Percentiles rank a stretch among this genome's conserved stretches.
Conservation (phyloP, 2,113 vertebrate genomes). For the Malaclemys terrapin region DNA sequence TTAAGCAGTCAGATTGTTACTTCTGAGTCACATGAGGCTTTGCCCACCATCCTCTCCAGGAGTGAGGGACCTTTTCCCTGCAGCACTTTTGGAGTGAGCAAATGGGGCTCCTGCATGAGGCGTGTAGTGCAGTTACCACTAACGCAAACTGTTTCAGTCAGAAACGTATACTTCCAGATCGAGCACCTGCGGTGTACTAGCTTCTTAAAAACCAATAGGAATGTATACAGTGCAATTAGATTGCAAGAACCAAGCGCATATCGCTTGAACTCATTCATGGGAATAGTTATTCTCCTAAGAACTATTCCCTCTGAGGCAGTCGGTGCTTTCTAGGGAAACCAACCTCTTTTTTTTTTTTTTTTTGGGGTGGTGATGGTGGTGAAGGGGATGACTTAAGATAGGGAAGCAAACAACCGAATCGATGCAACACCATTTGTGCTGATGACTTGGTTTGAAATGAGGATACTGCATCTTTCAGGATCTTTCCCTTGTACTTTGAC, state of each 20-base stretch:
- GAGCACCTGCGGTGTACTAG: neutral
- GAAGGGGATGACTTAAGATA: neutral
- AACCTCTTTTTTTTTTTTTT: neutral
- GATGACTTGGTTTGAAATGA: slow-evolving; percentile 22
- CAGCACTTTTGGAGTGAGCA: neutral
- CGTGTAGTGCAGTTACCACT: neutral
- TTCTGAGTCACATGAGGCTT: no score
- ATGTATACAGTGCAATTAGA: neutral
- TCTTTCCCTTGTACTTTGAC: slow-evolving; percentile 58
- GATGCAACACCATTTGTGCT: neutral
- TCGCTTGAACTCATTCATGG: neutral
- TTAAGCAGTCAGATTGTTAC: rapidly evolving
- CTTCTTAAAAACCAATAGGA: neutral
- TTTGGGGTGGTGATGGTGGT: neutral
- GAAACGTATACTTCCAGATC: neutral
- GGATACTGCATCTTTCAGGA: slow-evolving; percentile 71
- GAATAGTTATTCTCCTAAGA: neutral
- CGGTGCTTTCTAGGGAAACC: neutral
- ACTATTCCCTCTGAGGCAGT: neutral
- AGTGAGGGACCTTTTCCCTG: neutral
- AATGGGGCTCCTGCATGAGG: neutral
- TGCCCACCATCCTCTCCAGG: neutral
- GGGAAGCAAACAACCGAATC: neutral
- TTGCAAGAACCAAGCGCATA: neutral
- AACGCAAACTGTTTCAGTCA: neutral